Evolutionary conservation across 1,140 invertebrate species (phyloP).

Genomic region (Penaeus vannamei): DNA sequence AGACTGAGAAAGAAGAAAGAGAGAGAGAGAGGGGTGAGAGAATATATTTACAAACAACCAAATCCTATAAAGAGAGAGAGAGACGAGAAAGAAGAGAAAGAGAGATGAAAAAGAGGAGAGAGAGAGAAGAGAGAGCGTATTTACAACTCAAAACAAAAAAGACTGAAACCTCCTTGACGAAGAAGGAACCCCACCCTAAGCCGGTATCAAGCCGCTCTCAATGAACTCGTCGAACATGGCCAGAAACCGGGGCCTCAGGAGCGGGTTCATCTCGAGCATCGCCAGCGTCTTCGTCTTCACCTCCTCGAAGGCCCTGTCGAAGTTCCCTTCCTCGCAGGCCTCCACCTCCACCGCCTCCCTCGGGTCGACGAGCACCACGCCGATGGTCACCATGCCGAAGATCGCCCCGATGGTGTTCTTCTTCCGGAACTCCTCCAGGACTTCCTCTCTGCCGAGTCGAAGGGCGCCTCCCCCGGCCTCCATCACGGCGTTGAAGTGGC

Average conservation of each 20-base stretch:
- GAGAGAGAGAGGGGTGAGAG: too few species aligned
- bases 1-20: too few species aligned
- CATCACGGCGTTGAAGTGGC: background rate
- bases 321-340: constrained; percentile 13
- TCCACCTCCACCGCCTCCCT: constrained; percentile 26
- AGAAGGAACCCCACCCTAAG: too few species aligned
- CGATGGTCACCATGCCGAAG: constrained; percentile 29
- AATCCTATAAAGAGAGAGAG: too few species aligned
- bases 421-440: constrained; percentile 13
- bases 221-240: constrained; percentile 40
- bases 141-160: too few species aligned
- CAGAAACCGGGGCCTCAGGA: constrained; percentile 37
- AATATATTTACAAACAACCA: too few species aligned
- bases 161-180: too few species aligned
- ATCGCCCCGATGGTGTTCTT: constrained; percentile 31
- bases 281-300: constrained; percentile 25
- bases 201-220: constrained; percentile 8
- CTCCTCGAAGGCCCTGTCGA: constrained; percentile 23
- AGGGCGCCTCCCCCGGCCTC: background rate
- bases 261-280: constrained; percentile 21
- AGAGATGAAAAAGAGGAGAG: too few species aligned
- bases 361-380: constrained; percentile 17
- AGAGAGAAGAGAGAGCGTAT: too few species aligned
- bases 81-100: too few species aligned
- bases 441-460: constrained; percentile 2